Conservation (phyloP, 2,797 vertebrate genomes). For the Periparus ater region DNA sequence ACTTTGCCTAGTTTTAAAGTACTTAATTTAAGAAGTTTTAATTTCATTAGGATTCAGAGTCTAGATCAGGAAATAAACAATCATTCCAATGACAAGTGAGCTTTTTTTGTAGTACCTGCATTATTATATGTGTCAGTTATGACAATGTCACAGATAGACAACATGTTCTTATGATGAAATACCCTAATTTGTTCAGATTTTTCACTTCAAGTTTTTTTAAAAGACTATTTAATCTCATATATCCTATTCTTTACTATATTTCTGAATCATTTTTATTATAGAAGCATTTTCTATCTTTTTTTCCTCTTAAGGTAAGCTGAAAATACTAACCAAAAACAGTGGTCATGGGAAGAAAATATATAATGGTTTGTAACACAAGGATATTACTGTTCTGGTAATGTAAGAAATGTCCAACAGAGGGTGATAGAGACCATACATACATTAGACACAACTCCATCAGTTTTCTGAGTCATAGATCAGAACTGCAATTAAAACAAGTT, state of each 20-base stretch:
- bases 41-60: neutral
- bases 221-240: neutral
- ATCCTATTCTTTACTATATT: neutral
- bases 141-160: neutral
- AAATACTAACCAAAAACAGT: neutral
- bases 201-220: neutral
- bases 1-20: neutral
- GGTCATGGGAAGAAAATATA: neutral
- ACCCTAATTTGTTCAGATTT: neutral
- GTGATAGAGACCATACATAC: neutral
- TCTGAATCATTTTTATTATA: neutral
- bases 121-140: neutral
- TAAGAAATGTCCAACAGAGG: slow-evolving; percentile 47
- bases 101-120: neutral
- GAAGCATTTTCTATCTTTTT: neutral
- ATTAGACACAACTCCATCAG: rapidly evolving
- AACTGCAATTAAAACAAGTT: neutral
- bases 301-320: neutral
- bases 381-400: neutral
- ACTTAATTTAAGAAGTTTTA: neutral
- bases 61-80: neutral
- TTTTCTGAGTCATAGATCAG: neutral
- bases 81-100: neutral
- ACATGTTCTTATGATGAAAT: neutral
- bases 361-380: neutral